Percentiles rank a stretch among this genome's conserved stretches.
Conservation (phyloP, 2,113 vertebrate species). For the Meriones unguiculatus region DNA sequence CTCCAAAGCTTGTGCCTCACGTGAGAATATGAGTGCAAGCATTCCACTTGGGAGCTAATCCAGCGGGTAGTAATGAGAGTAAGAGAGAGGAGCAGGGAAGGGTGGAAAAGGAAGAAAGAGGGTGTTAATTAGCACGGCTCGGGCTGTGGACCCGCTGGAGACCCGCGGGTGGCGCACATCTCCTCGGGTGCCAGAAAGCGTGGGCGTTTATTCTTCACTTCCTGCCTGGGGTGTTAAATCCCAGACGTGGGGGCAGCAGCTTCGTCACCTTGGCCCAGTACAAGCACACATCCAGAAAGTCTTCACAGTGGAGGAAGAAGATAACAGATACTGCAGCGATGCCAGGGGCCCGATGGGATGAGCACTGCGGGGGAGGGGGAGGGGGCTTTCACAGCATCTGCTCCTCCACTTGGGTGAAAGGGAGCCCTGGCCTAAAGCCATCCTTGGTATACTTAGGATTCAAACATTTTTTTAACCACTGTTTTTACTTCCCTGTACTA, state of each 20-base stretch:
- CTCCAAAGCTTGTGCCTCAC: neutral
- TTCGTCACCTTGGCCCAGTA: neutral
- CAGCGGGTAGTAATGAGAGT: neutral
- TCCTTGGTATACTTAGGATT: slow-evolving; percentile 38
- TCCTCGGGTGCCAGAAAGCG: neutral
- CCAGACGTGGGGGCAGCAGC: neutral
- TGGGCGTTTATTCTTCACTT: neutral
- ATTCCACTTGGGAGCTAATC: neutral
- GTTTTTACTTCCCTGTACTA: slow-evolving; percentile 37
- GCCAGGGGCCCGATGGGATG: neutral
- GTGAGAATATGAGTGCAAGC: neutral
- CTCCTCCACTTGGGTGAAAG: slow-evolving; percentile 12
- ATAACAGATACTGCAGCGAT: no score
- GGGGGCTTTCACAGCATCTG: neutral
- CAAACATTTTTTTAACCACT: slow-evolving; percentile 41
- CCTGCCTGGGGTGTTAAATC: neutral
- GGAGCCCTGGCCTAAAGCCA: slow-evolving; percentile 29
- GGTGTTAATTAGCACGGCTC: neutral
- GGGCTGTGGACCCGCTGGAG: neutral
- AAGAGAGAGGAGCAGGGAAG: neutral
- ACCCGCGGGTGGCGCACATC: neutral
- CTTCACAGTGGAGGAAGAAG: neutral
- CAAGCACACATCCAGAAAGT: neutral
- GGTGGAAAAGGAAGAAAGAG: neutral
- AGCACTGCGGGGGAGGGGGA: fast-evolving